Conservation (phyloP, 2,797 vertebrate genomes). For the Oophaga sylvatica region DNA sequence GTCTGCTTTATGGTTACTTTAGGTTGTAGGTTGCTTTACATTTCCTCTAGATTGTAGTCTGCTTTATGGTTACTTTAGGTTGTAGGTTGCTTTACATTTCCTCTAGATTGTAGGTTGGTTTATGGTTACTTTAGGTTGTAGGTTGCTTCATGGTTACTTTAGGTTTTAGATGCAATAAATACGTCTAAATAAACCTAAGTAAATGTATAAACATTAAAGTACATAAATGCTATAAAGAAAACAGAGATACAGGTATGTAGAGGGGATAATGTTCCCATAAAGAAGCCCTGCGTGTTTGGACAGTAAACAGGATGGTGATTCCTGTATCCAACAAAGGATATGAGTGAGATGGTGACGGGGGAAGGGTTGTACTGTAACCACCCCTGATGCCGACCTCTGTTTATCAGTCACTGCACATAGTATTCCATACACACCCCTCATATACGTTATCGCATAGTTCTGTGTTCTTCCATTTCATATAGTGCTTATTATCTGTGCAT, state of each 20-base stretch:
- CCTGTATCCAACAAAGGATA: neutral
- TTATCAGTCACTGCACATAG: constrained; percentile 33
- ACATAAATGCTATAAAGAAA: neutral
- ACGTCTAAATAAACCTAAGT: neutral
- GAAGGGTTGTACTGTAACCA: neutral
- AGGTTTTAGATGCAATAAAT: neutral
- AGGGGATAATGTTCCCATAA: neutral
- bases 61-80: no score
- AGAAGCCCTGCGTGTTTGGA: neutral
- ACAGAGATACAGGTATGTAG: no score
- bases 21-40: no score
- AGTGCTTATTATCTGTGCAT: constrained; percentile 12
- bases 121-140: no score
- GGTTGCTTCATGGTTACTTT: no score
- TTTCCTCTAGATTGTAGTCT: no score
- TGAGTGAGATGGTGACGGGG: constrained; percentile 16
- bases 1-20: no score
- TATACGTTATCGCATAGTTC: constrained; percentile 34
- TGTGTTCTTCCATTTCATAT: constrained; percentile 9
- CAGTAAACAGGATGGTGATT: constrained; percentile 25
- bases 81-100: neutral
- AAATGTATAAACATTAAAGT: neutral
- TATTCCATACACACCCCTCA: constrained; percentile 37
- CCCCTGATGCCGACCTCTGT: neutral
- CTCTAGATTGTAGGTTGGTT: no score